phyloP scores from a whole-genome alignment of 1,140 invertebrate species.

The Drosophila arawakana region DNA sequence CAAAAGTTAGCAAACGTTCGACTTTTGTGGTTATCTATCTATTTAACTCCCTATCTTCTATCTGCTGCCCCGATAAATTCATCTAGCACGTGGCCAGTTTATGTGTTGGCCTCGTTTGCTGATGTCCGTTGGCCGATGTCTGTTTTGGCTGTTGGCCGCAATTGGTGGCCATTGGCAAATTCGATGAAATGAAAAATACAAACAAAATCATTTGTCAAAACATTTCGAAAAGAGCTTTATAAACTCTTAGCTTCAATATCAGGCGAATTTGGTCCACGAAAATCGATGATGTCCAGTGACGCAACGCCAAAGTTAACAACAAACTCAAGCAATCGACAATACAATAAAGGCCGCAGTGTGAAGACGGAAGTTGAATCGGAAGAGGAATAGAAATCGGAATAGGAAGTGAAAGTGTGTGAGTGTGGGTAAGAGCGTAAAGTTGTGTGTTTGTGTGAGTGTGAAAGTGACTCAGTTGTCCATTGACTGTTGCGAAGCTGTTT shows the following conservation, averaged over 20 bases:
- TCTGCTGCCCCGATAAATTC: neutral
- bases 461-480: conserved; percentile 10
- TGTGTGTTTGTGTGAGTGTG: neutral
- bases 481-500: conserved; percentile 23
- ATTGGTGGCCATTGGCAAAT: conserved; percentile 58
- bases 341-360: conserved; percentile 60
- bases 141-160: conserved; percentile 51
- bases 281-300: conserved; percentile 56
- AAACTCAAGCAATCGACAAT: conserved; percentile 37
- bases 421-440: neutral
- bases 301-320: conserved; percentile 44
- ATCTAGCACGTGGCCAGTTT: conserved; percentile 4
- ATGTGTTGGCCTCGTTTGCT: neutral
- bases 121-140: conserved; percentile 11
- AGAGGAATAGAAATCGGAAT: conserved; percentile 59
- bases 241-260: conserved; percentile 52
- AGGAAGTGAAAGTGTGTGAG: conserved; percentile 44
- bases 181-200: conserved; percentile 82
- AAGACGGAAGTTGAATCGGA: conserved; percentile 64
- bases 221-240: conserved; percentile 71
- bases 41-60: conserved; percentile 13
- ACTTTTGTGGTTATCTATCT: conserved; percentile 53
- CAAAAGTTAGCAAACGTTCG: conserved; percentile 62
- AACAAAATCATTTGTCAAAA: conserved; percentile 83
- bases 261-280: conserved; percentile 17